Base-by-base conservation (phyloP, 2,113 vertebrate genomes). In the Nyctibius bracteatus region DNA sequence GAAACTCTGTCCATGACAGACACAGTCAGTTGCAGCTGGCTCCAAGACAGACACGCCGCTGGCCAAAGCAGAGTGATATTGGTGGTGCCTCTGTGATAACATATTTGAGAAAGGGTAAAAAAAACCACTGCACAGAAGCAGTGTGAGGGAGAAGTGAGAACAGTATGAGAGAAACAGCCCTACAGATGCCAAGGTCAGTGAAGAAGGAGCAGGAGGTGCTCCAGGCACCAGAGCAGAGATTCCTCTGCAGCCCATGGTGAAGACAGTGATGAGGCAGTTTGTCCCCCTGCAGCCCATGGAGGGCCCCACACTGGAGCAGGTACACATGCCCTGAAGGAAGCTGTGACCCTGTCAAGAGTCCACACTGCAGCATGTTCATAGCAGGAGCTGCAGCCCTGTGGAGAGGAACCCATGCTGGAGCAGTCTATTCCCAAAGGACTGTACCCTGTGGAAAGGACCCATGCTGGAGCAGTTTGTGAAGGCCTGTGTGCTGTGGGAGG, bases 31-130 rank as follows among this genome's bases (percentile, higher is more conserved):
- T 75, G 35, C 35, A 58, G 27, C 37, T 44, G 27, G 14, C 25
- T 52, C 17, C 44, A 51, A 14, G 33, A 13, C 17, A 13, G 25
- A 27, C 14, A 25, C 0, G 1, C 27, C 1, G 1, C 17, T 46
- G 61, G 15, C 24, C 44, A 28, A n/a, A 41, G 54, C 11, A 41
- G 35, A 57, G 19, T 57, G 51, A 47, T 0, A 2, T 1, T 75
- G 28, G 30, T 66, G 30, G 14, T 44, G 16, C 27, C 35, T 35
- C 30, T 58, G 10, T 49, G 43, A 30, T 30, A 49, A 49, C 4
- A 6, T 43, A 14, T 33, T 39, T 66, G 30, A 49, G 37, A 33
- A 47, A 22, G 39, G 31, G 16, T 72, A 31, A 44, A 52, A 51
- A 52, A 41, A 39, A 12, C 12, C 12, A 27, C 39, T 58, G 31